Percentiles rank a stretch among this genome's conserved stretches.
These are phyloP conservation scores for Drosophila kuntzei DNA, from an alignment of 2,888 invertebrate species.

Conservation along the genomic window DNA sequence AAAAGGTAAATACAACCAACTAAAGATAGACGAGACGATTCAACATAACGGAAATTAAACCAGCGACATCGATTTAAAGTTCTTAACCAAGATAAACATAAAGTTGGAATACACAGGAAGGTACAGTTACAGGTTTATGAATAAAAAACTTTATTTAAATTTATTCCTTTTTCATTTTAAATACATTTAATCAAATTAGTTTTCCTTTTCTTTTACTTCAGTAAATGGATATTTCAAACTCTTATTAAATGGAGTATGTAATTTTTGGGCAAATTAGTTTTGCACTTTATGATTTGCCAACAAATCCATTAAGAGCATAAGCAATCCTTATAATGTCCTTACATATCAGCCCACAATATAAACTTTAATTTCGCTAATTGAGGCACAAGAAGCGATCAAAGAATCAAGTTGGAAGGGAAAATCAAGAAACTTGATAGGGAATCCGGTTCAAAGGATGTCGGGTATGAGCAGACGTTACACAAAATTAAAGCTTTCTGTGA, in stretches of 20 bases:
- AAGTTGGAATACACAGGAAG: neutral
- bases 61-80: slow-evolving; percentile 10
- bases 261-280: neutral
- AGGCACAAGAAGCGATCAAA: slow-evolving; percentile 1
- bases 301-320: slow-evolving; percentile 6
- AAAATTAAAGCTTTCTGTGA: slow-evolving; percentile 42
- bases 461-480: slow-evolving; percentile 5
- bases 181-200: neutral
- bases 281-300: slow-evolving; percentile 7
- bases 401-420: slow-evolving; percentile 17
- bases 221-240: neutral
- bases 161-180: neutral
- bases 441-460: slow-evolving; percentile 13
- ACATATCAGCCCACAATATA: slow-evolving; percentile 10
- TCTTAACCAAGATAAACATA: neutral
- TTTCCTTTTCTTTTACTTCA: neutral
- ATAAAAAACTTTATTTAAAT: neutral
- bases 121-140: too few relatives aligned
- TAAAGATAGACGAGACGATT: neutral
- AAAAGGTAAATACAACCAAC: slow-evolving; percentile 14
- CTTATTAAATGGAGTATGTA: too few relatives aligned
- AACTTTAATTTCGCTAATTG: slow-evolving; percentile 57
- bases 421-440: slow-evolving; percentile 13
- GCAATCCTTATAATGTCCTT: slow-evolving; percentile 2
- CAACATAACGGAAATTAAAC: slow-evolving; percentile 4